Conservation (phyloP, 2,797 vertebrate species). For the Chaetophractus vellerosus region DNA sequence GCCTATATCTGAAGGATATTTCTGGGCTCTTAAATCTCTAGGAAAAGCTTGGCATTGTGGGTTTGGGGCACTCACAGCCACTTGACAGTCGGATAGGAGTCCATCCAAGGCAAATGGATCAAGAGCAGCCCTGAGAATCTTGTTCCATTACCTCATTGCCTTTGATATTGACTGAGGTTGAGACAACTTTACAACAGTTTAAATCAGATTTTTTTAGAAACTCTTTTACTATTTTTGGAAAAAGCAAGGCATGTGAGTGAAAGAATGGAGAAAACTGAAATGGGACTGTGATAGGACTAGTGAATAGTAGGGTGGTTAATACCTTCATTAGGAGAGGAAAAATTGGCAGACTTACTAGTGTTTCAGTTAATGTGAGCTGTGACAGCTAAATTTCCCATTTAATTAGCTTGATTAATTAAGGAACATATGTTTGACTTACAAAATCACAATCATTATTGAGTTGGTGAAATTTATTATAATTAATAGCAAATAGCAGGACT, state of each 20-base stretch:
- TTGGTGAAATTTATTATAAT: background rate
- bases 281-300: background rate
- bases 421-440: background rate
- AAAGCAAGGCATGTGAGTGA: constrained; percentile 19
- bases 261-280: background rate
- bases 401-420: background rate
- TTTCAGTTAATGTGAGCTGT: background rate
- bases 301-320: background rate
- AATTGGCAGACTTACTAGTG: background rate
- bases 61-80: background rate
- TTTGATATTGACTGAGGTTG: constrained; percentile 51
- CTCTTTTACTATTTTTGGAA: constrained; percentile 55
- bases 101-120: background rate
- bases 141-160: constrained; percentile 66
- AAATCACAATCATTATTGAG: background rate
- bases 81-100: constrained; percentile 38
- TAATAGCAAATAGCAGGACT: background rate
- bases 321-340: background rate
- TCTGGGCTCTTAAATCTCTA: background rate
- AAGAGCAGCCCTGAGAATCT: background rate
- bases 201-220: constrained; percentile 42
- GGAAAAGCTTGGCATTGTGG: constrained; percentile 24
- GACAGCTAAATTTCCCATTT: background rate
- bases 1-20: background rate
- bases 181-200: constrained; percentile 38